Percentiles rank a stretch among this genome's conserved stretches.
phyloP scores from a whole-genome alignment of 2,113 vertebrate species.

The Fulica atra region DNA sequence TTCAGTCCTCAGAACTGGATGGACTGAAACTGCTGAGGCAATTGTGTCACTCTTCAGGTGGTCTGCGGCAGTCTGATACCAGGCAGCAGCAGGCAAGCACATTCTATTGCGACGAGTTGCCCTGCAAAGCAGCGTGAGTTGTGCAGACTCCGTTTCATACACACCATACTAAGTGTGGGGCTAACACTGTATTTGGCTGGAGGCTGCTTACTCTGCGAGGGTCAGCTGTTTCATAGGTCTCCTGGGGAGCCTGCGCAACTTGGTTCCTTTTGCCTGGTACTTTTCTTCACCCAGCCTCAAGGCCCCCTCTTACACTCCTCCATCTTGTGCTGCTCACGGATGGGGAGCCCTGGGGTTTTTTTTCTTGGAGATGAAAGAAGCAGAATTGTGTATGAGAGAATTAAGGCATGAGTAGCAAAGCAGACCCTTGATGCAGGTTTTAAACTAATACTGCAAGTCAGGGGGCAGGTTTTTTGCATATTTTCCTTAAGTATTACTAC shows the following conservation, averaged over 20 bases:
- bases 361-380: neutral
- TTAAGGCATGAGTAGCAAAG: neutral
- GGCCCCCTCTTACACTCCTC: neutral
- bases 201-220: neutral
- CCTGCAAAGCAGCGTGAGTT: neutral
- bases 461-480: accelerated
- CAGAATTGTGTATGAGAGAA: neutral
- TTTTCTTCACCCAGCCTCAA: neutral
- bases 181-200: neutral
- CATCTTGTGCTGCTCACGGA: accelerated
- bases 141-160: neutral
- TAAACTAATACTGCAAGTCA: neutral
- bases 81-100: neutral
- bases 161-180: neutral
- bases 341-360: neutral
- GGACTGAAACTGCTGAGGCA: neutral
- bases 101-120: accelerated
- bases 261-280: neutral
- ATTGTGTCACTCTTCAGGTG: neutral
- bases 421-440: neutral
- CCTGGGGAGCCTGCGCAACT: neutral
- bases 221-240: neutral
- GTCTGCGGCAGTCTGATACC: neutral
- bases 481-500: neutral
- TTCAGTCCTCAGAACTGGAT: neutral